Conservation (phyloP, 2,888 invertebrate species). For the Minunthozetes semirufus region DNA sequence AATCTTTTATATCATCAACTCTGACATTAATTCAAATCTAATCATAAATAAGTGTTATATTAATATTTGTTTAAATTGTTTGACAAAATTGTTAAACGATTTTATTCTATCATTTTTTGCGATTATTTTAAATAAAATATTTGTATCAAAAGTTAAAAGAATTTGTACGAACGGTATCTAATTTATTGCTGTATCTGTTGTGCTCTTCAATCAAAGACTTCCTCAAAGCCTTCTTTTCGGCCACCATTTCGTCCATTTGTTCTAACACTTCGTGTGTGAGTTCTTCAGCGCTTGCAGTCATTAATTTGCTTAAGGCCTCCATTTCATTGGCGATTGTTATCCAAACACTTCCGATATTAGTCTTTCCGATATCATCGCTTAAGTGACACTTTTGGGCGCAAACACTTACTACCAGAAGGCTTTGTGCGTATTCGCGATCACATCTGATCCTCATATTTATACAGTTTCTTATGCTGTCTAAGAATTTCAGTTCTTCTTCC, state of each 20-base stretch:
- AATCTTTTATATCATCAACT: no score
- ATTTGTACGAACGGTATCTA: constrained; percentile 48
- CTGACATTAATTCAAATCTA: no score
- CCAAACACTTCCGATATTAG: background rate
- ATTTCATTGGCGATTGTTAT: constrained; percentile 4
- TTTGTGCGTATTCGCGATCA: constrained; percentile 82
- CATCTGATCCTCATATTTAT: constrained; percentile 78
- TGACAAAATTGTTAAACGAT: background rate
- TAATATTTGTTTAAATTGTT: no score
- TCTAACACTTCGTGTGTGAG: constrained; percentile 75
- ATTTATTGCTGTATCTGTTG: constrained; percentile 57
- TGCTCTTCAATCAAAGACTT: constrained; percentile 86
- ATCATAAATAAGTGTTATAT: no score
- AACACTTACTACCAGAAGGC: constrained; percentile 57
- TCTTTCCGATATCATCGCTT: background rate
- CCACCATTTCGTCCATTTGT: constrained; percentile 67
- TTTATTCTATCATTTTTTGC: no score
- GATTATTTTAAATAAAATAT: no score
- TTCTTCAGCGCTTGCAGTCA: constrained; percentile 76
- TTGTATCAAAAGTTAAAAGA: background rate
- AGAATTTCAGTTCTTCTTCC: constrained; percentile 65
- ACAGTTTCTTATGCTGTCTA: constrained; percentile 85
- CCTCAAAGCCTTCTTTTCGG: constrained; percentile 77
- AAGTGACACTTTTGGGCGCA: background rate
- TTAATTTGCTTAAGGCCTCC: constrained; percentile 61